Conservation (phyloP, 2,797 vertebrate genomes). For the Carduelis carduelis region DNA sequence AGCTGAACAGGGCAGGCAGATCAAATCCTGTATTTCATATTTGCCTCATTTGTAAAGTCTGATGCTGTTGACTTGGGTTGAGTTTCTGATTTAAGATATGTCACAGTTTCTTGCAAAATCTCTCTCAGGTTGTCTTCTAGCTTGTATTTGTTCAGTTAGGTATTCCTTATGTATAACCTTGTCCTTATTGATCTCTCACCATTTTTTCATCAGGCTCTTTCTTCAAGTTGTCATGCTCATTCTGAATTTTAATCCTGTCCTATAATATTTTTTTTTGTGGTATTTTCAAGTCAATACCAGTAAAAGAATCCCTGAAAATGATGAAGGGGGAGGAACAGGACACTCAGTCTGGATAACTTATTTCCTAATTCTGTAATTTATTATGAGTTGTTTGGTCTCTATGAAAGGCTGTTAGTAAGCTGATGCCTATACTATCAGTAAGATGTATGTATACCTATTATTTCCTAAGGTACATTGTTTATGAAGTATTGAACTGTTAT, state of each 20-base stretch:
- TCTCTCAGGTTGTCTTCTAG: neutral
- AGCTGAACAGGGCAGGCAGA: neutral
- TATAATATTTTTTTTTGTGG: neutral
- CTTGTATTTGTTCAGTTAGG: slow-evolving; percentile 11
- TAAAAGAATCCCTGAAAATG: slow-evolving; percentile 57
- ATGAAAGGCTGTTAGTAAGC: slow-evolving; percentile 42
- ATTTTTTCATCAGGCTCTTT: slow-evolving; percentile 40
- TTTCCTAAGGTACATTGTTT: slow-evolving; percentile 53
- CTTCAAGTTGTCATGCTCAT: slow-evolving; percentile 32
- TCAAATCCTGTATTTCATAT: neutral
- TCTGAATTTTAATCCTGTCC: slow-evolving; percentile 52
- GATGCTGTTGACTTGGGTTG: neutral
- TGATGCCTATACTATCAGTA: neutral
- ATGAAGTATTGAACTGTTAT: slow-evolving; percentile 51
- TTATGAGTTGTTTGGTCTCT: slow-evolving; percentile 48
- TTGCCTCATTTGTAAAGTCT: neutral
- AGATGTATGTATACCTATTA: slow-evolving; percentile 57
- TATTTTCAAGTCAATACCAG: slow-evolving; percentile 22
- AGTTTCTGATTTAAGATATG: slow-evolving; percentile 1
- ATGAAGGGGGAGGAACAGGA: slow-evolving; percentile 41
- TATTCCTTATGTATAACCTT: slow-evolving; percentile 42
- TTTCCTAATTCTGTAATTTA: slow-evolving; percentile 60
- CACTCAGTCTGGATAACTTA: slow-evolving; percentile 47
- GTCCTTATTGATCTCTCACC: slow-evolving; percentile 60
- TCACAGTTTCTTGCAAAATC: neutral